Base-by-base conservation (phyloP, 2,888 invertebrate species). In the Eilema depressum region DNA sequence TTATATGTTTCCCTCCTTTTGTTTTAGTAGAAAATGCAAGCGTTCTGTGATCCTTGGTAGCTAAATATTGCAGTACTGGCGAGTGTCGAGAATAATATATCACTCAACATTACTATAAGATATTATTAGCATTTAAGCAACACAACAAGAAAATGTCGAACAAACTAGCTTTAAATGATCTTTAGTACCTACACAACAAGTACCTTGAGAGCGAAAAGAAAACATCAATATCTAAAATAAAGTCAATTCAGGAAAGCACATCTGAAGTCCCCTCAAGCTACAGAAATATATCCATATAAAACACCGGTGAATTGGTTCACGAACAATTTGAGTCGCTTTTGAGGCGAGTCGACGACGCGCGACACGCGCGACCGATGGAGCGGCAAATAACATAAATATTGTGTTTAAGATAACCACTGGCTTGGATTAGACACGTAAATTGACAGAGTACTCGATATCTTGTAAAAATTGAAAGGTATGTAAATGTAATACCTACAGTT, bases 261-360 rank as follows among this genome's bases (percentile, higher is more conserved):
- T 60, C 25, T 33, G 20, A 60, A 53, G 53, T 53, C 65, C 79
- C 57, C 60, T 75, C 23, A 70, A 56, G 62, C 64, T 63, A 74
- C 47, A 69, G 56, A 70, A 70, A 68, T 47, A 71, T 65, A 75
- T 63, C 57, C 64, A 68, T 61, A 70, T 25, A 71, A 70, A 74
- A 69, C 70, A 69, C 64, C 63, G 33, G 64, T 68, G 70, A 77
- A 82, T 79, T 74, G 76, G 71, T 80, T 83, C 71, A 80, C 85
- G 85, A 77, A 78, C 83, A 82, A 84, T 86, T 88, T 84, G 83
- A 83, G 83, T 69, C 76, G 80, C 83, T 79, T 83, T 83, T 82
- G 81, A 82, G 76, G 77, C 77, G 75, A 73, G 70, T 70, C 72
- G 74, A 66, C 68, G 73, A 70, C 67, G 76, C 74, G 73, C 68